Evolutionary conservation across 2,888 invertebrate species (phyloP), one percentile per base, ranked within the genome.

Genomic region (Diadegma fenestrale): DNA sequence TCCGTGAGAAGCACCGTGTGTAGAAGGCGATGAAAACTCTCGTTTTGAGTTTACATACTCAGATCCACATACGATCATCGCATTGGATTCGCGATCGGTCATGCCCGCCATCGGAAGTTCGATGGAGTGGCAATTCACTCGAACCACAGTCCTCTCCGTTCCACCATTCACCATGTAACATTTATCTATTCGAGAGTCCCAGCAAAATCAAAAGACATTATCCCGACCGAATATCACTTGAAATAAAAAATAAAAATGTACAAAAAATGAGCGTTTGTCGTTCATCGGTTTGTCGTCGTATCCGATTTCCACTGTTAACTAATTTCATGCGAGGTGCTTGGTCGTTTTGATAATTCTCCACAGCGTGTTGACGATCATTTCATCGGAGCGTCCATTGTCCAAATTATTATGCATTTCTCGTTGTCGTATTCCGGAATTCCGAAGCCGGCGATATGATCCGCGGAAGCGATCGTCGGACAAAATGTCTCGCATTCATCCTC

Each of bases 21-120:
- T 78, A 79, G 63, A 54, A 22, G 76, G 19, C 73, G 72, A 68
- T 33, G 58, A 51, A 61, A 61, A 61, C 19, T 69, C 81, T 79
- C 79, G 73, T 84, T 80, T 80, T 58, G 66, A 72, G n/a, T 69
- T 85, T 61, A 69, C 79, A 72, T 45, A 41, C 73, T 41, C 48
- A 51, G 30, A 45, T 58, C 14, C 85, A 77, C 85, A 86, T 87
- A 88, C 90, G 86, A 88, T 87, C 86, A 86, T 89, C 87, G 83
- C 78, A 78, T 80, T 66, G 78, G 51, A 48, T 84, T 43, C 26
- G 54, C 73, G 63, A 81, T 63, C 75, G 77, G 4, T 51, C 37
- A 63, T 63, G 71, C 45, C 37, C 78, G 85, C 71, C 45, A 37
- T 66, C 82, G 84, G 83, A 82, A 77, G 82, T 83, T 80, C 79